Conservation (phyloP, 2,888 invertebrate genomes). For the Euplagia quadripunctaria region DNA sequence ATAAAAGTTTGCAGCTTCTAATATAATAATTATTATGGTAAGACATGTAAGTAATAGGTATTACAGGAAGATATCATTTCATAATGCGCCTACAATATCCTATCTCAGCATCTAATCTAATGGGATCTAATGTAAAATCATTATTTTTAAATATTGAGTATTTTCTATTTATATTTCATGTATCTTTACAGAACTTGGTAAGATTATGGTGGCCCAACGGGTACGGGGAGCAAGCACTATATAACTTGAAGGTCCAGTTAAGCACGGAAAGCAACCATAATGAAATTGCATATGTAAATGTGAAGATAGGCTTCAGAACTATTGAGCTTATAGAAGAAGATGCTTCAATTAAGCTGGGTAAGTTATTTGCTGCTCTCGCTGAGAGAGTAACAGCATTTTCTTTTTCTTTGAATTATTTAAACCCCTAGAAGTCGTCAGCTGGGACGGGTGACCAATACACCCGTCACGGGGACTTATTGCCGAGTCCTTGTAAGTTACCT, state of each 20-base stretch:
- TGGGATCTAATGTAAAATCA: not conserved
- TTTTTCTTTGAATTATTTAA: no score
- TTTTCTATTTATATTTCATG: no score
- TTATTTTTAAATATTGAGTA: not conserved
- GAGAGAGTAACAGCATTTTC: no score
- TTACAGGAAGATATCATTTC: not conserved
- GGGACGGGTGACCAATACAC: no score
- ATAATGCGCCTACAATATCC: no score
- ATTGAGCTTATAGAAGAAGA: slow-evolving; percentile 93
- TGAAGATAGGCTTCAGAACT: slow-evolving; percentile 94
- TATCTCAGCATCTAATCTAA: no score
- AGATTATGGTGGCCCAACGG: slow-evolving; percentile 98
- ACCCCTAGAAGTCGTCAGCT: no score
- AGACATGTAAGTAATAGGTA: no score
- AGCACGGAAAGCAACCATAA: slow-evolving; percentile 59
- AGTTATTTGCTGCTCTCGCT: slow-evolving; percentile 36
- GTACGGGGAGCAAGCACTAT: slow-evolving; percentile 93
- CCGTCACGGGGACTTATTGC: no score
- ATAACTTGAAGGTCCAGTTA: slow-evolving; percentile 88
- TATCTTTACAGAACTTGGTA: slow-evolving; percentile 68
- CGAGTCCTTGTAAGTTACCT: no score
- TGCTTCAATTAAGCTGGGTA: slow-evolving; percentile 73
- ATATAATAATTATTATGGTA: no score
- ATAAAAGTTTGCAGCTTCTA: no score
- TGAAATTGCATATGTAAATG: slow-evolving; percentile 78